Conservation (phyloP, 2,113 vertebrate species). For the Gymnarchus niloticus region DNA sequence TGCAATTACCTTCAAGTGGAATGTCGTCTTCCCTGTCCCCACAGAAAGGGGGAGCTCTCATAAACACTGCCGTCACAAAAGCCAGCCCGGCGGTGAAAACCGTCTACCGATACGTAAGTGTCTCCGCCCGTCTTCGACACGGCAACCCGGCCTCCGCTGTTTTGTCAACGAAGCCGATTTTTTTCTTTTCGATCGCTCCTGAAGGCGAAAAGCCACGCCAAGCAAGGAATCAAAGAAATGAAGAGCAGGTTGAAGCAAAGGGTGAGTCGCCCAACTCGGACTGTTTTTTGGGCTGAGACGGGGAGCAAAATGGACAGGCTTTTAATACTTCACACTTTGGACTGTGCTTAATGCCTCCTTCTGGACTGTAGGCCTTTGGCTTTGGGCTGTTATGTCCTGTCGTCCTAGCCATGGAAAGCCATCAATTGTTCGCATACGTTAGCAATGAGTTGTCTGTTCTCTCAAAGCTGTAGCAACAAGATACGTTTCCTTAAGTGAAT, state of each 20-base stretch:
- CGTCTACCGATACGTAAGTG: conserved; percentile 75
- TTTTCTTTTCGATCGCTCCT: conserved; percentile 24
- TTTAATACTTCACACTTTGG: too few relatives aligned
- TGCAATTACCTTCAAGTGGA: not conserved
- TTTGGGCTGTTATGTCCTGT: conserved; percentile 71
- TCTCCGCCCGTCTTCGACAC: not conserved
- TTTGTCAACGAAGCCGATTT: conserved; percentile 44
- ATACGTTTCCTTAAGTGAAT: conserved; percentile 84
- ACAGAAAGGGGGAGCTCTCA: conserved; percentile 81
- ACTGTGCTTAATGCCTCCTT: conserved; percentile 80
- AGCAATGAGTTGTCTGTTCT: conserved; percentile 69
- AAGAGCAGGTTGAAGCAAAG: conserved; percentile 85
- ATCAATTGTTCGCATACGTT: conserved; percentile 84
- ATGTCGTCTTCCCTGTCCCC: conserved; percentile 38
- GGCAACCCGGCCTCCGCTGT: conserved; percentile 24
- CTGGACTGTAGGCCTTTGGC: conserved; percentile 75
- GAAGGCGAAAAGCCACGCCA: conserved; percentile 89
- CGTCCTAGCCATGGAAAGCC: conserved; percentile 59
- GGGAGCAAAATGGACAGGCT: conserved; percentile 44
- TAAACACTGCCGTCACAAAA: conserved; percentile 91
- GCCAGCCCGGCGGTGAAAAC: conserved; percentile 73
- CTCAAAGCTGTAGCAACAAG: conserved; percentile 78
- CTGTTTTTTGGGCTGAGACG: conserved; percentile 36
- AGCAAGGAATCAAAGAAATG: conserved; percentile 85
- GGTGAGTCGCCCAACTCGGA: conserved; percentile 59